Base-by-base conservation (phyloP, 2,113 vertebrate genomes). In the Pterocles gutturalis region DNA sequence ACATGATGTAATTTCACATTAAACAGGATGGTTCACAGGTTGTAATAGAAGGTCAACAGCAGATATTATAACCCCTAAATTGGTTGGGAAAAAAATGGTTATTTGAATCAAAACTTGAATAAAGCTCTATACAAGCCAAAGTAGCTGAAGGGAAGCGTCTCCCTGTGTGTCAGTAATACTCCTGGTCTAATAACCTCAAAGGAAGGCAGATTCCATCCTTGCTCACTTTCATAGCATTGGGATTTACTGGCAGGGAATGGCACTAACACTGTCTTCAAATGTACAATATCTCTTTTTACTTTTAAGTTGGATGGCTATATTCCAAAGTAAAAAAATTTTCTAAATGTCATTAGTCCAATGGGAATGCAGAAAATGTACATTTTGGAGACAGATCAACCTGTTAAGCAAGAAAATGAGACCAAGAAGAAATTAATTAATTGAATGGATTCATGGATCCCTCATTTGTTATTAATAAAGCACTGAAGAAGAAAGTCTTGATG, bases 1-100 rank as follows among this genome's bases (percentile, higher is more conserved):
- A 96, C 94, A 95, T 97, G 96, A 97, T 96, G 96, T 97, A 94
- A 98, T 97, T 97, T 96, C 95, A 84, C 94, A 96, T 92, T 77
- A 89, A 96, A 95, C 75, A 96, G 83, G 66, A 86, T 54, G 36
- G 97, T 92, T 97, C 98, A 96, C 73, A 93, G 92, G 92, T 94
- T 93, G 89, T 82, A 94, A 94, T 84, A 90, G 88, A 92, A 97
- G 97, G 97, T 96, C 96, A 94, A 91, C 66, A 76, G 67, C 48
- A 91, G 94, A 90, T 96, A 97, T 95, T 87, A 67, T 91, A 92
- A 97, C 93, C 96, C 90, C 67, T 90, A 87, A 69, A 96, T 85
- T 96, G 96, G 84, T 62, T 64, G 78, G 73, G 15, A 29, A 90
- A 84, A 83, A 97, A 97, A 97, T 89, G 94, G 95, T 95, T 93